A percentile compares a stretch with the other conserved stretches of the same genome.
Evolutionary conservation across 2,888 invertebrate species (phyloP).

Genomic region (Cabera pusaria): DNA sequence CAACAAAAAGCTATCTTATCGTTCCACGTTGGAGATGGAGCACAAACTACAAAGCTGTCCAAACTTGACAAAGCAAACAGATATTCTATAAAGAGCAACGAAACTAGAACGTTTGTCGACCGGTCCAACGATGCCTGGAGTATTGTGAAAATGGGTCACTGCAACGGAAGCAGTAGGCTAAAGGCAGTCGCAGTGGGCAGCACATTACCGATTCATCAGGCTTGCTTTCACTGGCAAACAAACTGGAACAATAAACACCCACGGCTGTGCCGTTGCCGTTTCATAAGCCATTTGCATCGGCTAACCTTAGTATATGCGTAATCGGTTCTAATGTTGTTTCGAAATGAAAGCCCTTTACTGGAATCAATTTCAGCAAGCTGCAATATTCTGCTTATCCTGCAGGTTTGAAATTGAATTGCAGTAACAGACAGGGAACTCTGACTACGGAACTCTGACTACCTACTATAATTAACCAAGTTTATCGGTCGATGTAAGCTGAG

Average conservation of each 20-base stretch:
- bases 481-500: no score
- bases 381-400: no score
- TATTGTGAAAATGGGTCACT: conserved; percentile 61
- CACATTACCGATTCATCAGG: conserved; percentile 67
- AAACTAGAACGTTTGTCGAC: conserved; percentile 16
- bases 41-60: not conserved
- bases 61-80: conserved; percentile 1
- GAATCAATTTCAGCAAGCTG: not conserved
- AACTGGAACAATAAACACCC: conserved; percentile 63
- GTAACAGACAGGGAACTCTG: no score
- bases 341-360: conserved; percentile 8
- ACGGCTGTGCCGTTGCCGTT: conserved; percentile 30
- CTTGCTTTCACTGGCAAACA: conserved; percentile 58
- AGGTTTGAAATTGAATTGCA: no score
- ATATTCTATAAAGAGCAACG: conserved; percentile 3
- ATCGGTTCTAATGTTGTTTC: conserved; percentile 6
- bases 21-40: no score
- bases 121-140: conserved; percentile 35
- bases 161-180: conserved; percentile 59
- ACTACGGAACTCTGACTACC: no score
- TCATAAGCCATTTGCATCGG: conserved; percentile 29
- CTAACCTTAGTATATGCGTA: conserved; percentile 6
- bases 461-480: no score
- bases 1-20: no score
- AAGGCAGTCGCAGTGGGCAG: conserved; percentile 52